Evolutionary conservation across 1,140 invertebrate species (phyloP).

Genomic region (Orius laevigatus): DNA sequence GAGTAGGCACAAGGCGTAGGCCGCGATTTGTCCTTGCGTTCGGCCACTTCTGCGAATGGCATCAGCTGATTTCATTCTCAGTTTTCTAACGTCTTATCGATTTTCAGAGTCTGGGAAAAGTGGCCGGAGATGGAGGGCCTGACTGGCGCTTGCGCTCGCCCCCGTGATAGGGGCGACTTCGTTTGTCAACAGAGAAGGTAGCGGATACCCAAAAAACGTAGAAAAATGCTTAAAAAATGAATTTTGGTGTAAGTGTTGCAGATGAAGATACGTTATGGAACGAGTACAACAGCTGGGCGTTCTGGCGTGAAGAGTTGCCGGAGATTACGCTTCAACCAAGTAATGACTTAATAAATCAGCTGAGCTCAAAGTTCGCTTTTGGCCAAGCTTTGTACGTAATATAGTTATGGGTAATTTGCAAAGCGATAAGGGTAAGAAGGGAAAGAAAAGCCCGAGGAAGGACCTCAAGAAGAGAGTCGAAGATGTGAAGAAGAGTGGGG

Average conservation of each 20-base stretch:
- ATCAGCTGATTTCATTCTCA: too few species aligned
- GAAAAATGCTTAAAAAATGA: too few species aligned
- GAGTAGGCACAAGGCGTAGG: too few species aligned
- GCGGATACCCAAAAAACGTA: too few species aligned
- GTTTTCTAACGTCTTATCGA: too few species aligned
- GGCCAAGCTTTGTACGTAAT: not conserved
- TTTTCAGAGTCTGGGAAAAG: not conserved
- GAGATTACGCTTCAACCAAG: slow-evolving; percentile 2
- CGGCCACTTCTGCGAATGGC: too few species aligned
- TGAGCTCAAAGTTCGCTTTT: not conserved
- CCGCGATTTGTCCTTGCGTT: too few species aligned
- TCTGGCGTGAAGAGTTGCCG: slow-evolving; percentile 2
- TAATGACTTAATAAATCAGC: not conserved
- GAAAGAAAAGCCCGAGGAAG: not conserved
- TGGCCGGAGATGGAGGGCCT: not conserved
- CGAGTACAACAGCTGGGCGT: slow-evolving; percentile 8
- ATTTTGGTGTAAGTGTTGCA: not conserved
- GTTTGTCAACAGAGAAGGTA: too few species aligned
- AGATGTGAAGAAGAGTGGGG: slow-evolving; percentile 3
- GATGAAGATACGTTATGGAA: slow-evolving; percentile 1
- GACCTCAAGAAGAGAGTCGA: not conserved
- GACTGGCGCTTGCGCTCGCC: not conserved
- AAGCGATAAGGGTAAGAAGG: not conserved
- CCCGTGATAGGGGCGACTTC: too few species aligned
- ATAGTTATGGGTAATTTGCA: slow-evolving; percentile 3